A percentile compares a stretch with the other conserved stretches of the same genome.
Conservation (phyloP, 2,797 vertebrate species). For the Anguilla marmorata region DNA sequence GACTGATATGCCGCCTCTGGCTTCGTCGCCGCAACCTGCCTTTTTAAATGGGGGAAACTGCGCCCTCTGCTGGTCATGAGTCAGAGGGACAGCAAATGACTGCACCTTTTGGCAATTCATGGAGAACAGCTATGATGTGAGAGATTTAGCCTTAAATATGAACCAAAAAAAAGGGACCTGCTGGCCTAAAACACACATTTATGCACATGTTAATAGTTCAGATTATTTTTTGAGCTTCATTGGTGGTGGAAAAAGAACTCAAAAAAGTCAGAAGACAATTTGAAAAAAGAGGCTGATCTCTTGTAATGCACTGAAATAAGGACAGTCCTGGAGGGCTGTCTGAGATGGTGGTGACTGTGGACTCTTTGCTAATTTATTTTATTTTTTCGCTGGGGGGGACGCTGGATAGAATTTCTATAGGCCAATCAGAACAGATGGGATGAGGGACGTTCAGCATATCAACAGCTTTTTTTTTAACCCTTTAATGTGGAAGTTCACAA, state of each 20-base stretch:
- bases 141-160: not conserved
- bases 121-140: not conserved
- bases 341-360: not conserved
- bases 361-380: not conserved
- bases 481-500: no score
- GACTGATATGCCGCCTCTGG: not conserved
- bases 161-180: not conserved
- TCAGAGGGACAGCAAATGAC: not conserved
- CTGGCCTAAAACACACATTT: not conserved
- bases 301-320: not conserved
- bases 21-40: not conserved
- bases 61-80: constrained; percentile 41
- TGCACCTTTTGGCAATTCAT: not conserved
- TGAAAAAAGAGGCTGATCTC: no score
- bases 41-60: constrained; percentile 21
- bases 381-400: not conserved
- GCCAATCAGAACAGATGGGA: not conserved
- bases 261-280: not conserved
- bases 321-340: not conserved
- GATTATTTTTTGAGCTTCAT: not conserved
- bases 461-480: not conserved
- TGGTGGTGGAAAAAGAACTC: not conserved
- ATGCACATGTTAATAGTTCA: not conserved
- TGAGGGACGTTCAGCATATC: not conserved
- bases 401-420: not conserved